These are phyloP conservation scores for Drosophila aldrichi DNA, from an alignment of 2,888 invertebrate species.

Conservation along the genomic window DNA sequence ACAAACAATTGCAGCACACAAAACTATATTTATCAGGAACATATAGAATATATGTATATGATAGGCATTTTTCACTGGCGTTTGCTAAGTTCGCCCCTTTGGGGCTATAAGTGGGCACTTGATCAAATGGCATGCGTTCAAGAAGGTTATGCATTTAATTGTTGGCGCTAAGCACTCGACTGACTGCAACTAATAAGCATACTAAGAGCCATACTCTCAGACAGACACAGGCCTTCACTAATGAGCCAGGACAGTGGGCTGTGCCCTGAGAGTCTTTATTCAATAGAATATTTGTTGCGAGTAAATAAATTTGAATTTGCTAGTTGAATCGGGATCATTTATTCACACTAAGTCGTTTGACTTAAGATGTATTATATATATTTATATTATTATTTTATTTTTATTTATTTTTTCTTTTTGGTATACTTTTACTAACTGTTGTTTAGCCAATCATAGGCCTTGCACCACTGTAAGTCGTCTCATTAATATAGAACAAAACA, in stretches of 20 bases:
- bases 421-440: no score
- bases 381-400: no score
- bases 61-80: background rate
- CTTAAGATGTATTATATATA: no score
- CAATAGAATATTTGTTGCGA: no score
- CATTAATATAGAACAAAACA: conserved; percentile 29
- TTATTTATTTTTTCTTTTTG: no score
- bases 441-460: no score
- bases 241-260: conserved; percentile 33
- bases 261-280: background rate
- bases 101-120: conserved; percentile 8
- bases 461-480: conserved; percentile 36
- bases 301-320: no score
- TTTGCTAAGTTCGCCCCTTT: background rate
- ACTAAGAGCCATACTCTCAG: conserved; percentile 39
- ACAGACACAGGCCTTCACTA: conserved; percentile 2
- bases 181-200: conserved; percentile 58
- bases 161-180: conserved; percentile 19
- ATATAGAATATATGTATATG: conserved; percentile 35
- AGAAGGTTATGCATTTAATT: conserved; percentile 38
- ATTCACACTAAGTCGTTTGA: no score
- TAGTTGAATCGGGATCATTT: no score
- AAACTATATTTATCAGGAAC: background rate
- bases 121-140: conserved; percentile 3
- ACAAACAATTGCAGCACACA: background rate